Base-by-base conservation (phyloP, 2,113 vertebrate species). In the Patagioenas fasciata region DNA sequence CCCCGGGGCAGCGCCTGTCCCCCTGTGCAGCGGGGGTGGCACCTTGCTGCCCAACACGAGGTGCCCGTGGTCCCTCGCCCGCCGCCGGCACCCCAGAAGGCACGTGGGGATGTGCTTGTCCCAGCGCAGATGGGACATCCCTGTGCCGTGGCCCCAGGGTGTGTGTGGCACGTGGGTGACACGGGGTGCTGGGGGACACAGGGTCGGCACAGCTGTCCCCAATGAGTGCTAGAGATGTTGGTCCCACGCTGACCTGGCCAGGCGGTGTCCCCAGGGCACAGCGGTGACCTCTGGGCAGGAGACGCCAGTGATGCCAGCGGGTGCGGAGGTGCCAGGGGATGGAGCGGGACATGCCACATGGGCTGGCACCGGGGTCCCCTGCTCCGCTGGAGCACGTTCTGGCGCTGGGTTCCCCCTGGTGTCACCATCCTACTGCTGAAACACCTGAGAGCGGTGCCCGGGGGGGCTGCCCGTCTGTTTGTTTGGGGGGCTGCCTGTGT, bases 291-390 rank as follows among this genome's bases (percentile, higher is more conserved):
- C 58, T 9, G 60, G 58, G 7, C 4, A 8, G 31, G n/a, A 1
- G 7, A 25, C 15, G 38, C 38, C 58, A 5, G 47, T 0, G 2
- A 8, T 5, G 64, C 40, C 29, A 9, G 50, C 0, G 1, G 36
- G 15, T 16, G 20, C 3, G 14, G 74, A 26, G 31, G 38, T 9
- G 56, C 24, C 38, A 4, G 21, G 53, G 58, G 34, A 21, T 13
- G 50, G 31, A 17, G 64, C 36, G 34, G 69, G 25, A 20, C 2
- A 6, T 13, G 61, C 47, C 34, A 6, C 13, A 2, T 1, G 24
- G 38, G 34, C 50, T 53, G 57, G 53, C 71, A 12, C 31, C 0
- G 10, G 15, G 10, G 17, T 88, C 24, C 17, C 36, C 16, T 9
- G 42, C 14, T 21, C 15, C 0, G 1, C 34, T 2, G 15, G 51